Evolutionary conservation across 2,888 invertebrate species (phyloP), one percentile per base, ranked within the genome.

Genomic region (Coleophora deauratella): DNA sequence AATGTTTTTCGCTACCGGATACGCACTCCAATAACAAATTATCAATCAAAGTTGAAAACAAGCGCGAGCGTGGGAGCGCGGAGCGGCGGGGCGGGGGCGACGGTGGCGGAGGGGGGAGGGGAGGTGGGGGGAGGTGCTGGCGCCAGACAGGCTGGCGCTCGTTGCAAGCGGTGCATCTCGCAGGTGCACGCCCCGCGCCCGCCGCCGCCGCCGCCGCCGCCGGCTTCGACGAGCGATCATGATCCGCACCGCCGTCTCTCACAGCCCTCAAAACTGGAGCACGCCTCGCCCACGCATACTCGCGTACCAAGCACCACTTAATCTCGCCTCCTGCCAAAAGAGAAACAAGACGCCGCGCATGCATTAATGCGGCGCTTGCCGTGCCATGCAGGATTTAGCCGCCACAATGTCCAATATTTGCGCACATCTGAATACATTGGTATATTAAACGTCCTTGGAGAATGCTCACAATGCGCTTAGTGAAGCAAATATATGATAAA

Each of bases 1-100:
- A 62, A 56, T 67, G 59, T 69, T 72, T n/a, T 68, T 68, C 59
- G 65, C 67, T 74, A 65, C 57, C 59, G 59, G 62, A 68, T 70
- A 75, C 77, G 69, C 73, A 75, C 67, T 79, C 66, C 69, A 74
- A 78, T 80, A 84, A 81, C 76, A 81, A 81, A 84, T 82, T 82
- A 82, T 84, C 78, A 81, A 82, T 84, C 82, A 82, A 78, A 82
- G 80, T 81, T 80, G 75, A 82, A 82, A 84, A 84, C 80, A 82
- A 81, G 72, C 70, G 69, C 62, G 68, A 57, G 74, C 63, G 74
- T 68, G 70, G 65, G 68, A 56, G 66, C 50, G 55, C 55, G 48
- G 46, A 40, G 54, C 43, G 49, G 49, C 49, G 47, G 48, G 46
- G 44, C 40, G 49, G 47, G 52, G 37, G 46, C 35, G 40, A 43